Evolutionary conservation across 2,888 invertebrate species (phyloP).

Genomic region (Fissipunctia ypsillon): DNA sequence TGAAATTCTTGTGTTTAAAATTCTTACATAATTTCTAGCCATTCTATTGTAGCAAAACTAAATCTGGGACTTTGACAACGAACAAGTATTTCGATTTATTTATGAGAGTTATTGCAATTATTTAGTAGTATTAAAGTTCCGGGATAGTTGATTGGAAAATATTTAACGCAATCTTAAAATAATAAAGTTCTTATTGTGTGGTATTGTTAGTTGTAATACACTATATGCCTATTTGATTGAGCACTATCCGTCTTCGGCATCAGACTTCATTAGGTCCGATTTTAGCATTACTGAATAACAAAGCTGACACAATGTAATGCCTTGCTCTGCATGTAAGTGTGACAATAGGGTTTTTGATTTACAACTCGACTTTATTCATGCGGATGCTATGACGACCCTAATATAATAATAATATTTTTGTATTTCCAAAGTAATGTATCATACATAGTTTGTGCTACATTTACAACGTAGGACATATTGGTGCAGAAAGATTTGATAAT

Average conservation of each 20-base stretch:
- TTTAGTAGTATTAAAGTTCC: constrained; percentile 29
- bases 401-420: no score
- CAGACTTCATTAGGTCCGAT: constrained; percentile 2
- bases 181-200: constrained; percentile 7
- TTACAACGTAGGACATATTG: no score
- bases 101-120: constrained; percentile 42
- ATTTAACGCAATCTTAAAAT: neutral
- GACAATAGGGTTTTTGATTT: neutral
- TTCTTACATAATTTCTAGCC: constrained; percentile 45
- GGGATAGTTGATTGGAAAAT: constrained; percentile 12
- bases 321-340: constrained; percentile 4
- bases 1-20: constrained; percentile 45
- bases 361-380: neutral
- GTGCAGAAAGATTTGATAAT: no score
- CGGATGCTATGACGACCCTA: neutral
- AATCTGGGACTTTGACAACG: constrained; percentile 25
- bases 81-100: constrained; percentile 34
- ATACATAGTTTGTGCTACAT: no score
- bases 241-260: constrained; percentile 2
- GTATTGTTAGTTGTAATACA: constrained; percentile 1
- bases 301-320: neutral
- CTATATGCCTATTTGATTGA: constrained; percentile 10
- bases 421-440: no score
- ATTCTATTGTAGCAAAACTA: constrained; percentile 40
- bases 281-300: constrained; percentile 6